phyloP scores from a whole-genome alignment of 1,140 invertebrate genomes.

The Conopomorpha cramerella region DNA sequence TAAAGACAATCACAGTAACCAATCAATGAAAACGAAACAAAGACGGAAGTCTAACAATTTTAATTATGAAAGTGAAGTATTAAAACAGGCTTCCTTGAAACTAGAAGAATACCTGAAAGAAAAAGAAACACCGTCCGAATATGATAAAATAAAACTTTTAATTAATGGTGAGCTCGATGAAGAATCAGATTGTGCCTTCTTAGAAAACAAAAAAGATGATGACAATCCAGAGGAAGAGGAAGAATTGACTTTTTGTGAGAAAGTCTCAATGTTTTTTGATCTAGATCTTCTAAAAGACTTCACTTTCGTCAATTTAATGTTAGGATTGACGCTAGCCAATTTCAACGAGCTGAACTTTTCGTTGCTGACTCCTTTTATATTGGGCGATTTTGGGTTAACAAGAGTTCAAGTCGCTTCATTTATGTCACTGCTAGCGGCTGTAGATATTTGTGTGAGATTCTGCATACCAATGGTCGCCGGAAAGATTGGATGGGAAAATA shows the following conservation, averaged over 20 bases:
- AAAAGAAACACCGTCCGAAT: conserved; percentile 21
- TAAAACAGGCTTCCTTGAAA: conserved; percentile 51
- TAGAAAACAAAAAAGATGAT: conserved; percentile 17
- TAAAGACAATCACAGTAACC: conserved; percentile 47
- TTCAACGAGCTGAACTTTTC: conserved; percentile 74
- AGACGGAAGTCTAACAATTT: conserved; percentile 46
- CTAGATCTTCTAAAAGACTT: conserved; percentile 68
- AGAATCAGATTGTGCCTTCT: conserved; percentile 21
- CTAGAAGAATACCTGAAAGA: conserved; percentile 46
- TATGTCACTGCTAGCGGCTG: conserved; percentile 64
- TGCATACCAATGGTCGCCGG: conserved; percentile 67
- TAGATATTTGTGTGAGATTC: conserved; percentile 66
- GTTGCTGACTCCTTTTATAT: conserved; percentile 69
- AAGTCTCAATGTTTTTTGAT: conserved; percentile 66
- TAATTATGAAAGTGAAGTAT: conserved; percentile 48
- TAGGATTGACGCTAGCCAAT: conserved; percentile 69
- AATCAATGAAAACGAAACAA: conserved; percentile 27
- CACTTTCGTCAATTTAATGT: conserved; percentile 68
- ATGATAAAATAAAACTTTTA: conserved; percentile 27
- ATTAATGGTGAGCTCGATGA: conserved; percentile 12
- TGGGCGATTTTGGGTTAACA: conserved; percentile 63
- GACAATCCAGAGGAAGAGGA: conserved; percentile 17
- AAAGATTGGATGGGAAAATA: conserved; percentile 67
- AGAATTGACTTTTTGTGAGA: conserved; percentile 49
- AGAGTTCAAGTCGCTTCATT: conserved; percentile 64